Evolutionary conservation across 2,888 invertebrate species (phyloP), one percentile per base, ranked within the genome.

Genomic region (Drosophila tripunctata): DNA sequence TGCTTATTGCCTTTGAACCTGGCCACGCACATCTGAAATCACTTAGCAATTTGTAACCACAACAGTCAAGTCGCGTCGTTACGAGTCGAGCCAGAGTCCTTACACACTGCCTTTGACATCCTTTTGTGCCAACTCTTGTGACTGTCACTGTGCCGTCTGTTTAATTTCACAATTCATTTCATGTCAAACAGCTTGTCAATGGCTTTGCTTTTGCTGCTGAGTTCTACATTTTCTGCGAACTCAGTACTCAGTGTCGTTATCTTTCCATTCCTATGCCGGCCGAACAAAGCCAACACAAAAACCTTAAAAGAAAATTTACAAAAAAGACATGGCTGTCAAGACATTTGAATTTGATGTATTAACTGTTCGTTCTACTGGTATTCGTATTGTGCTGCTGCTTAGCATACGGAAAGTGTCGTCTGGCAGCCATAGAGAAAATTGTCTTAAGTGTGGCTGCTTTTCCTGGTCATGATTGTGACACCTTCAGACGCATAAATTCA

Each of bases 81-180:
- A 27, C 10, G 10, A 27, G 27, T 27, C 27, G 27, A 27, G 10
- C n/a, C n/a, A n/a, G 27, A 27, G 3, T 27, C 10, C 27, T 27
- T 27, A 10, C 27, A 47, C 44, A 43, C 35, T 35, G 38, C 1
- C 66, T 33, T 38, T 41, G 33, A 55, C 58, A 68, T 56, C 44
- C 64, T 41, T 58, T 56, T 51, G 27, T 45, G 48, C 35, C 38
- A 10, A 19, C 41, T 56, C 14, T 36, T 63, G 48, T 55, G 63
- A 50, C 66, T 79, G 67, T 66, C 75, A 71, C 45, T 69, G 62
- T 77, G 61, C 51, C 52, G 65, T 62, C 75, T 78, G 75, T 72
- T 79, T 79, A 86, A 87, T 87, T 84, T 86, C 78, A 82, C 88
- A 84, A 86, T 87, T 84, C 84, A 87, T 87, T 84, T 84, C 71